Percentiles rank a stretch among this genome's conserved stretches.
Evolutionary conservation across 2,888 invertebrate species (phyloP).

Genomic region (Agrotis ipsilon): DNA sequence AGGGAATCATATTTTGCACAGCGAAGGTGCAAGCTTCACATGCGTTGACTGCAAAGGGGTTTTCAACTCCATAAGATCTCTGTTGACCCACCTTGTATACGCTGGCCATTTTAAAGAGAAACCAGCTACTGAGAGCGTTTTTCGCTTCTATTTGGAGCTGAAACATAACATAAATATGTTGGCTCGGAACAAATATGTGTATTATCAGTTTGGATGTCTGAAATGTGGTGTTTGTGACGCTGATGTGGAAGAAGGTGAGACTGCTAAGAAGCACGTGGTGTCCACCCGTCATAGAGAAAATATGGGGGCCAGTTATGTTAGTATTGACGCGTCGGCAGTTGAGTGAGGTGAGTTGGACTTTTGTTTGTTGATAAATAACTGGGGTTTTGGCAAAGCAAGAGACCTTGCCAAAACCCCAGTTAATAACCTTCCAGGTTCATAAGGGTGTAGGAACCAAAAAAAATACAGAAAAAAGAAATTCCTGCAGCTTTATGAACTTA

Average conservation of each 20-base stretch:
- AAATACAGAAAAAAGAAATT: no score
- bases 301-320: conserved; percentile 88
- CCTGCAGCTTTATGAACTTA: no score
- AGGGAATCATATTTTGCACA: conserved; percentile 83
- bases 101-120: conserved; percentile 82
- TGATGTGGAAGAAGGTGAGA: conserved; percentile 82
- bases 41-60: conserved; percentile 80
- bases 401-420: no score
- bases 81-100: conserved; percentile 83
- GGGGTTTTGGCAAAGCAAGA: no score
- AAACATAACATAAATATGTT: conserved; percentile 87
- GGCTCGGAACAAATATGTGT: conserved; percentile 84
- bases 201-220: conserved; percentile 83
- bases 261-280: conserved; percentile 86
- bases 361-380: no score
- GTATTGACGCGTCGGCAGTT: conserved; percentile 79
- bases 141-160: conserved; percentile 86
- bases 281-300: conserved; percentile 84
- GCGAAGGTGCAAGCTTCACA: conserved; percentile 80
- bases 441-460: no score
- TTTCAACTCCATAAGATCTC: conserved; percentile 83
- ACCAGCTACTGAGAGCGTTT: conserved; percentile 81
- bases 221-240: conserved; percentile 86
- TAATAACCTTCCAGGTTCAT: no score
- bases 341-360: conserved; percentile 79